Conservation (phyloP, 2,113 vertebrate species). For the Notothenia rossii region DNA sequence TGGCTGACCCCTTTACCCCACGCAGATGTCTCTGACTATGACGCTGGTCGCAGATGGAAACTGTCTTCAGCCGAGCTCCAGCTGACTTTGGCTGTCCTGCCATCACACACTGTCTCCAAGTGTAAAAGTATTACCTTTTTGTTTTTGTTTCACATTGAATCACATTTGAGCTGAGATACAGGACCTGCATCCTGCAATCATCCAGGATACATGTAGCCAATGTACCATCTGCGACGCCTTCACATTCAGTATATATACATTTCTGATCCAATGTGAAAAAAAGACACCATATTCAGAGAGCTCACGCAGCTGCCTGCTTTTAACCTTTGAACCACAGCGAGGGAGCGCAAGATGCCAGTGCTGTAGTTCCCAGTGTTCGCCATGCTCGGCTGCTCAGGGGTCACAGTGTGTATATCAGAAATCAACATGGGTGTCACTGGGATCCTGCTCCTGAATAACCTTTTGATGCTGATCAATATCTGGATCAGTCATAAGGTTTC, state of each 20-base stretch:
- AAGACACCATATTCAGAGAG: conserved; percentile 1
- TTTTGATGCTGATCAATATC: conserved; percentile 22
- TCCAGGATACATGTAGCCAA: conserved; percentile 10
- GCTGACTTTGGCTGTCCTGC: conserved; percentile 3
- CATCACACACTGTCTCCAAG: neutral
- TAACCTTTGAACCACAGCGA: conserved; percentile 53
- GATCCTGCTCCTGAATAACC: neutral
- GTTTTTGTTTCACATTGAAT: conserved; percentile 20
- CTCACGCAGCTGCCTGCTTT: conserved; percentile 7
- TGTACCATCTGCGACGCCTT: conserved; percentile 18
- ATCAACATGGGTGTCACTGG: neutral
- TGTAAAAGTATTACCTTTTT: conserved; percentile 13
- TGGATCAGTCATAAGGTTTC: neutral
- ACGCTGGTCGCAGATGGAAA: conserved; percentile 37
- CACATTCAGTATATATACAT: conserved; percentile 7
- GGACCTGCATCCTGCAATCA: neutral
- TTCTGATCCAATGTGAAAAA: conserved; percentile 14
- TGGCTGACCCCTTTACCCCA: conserved; percentile 53
- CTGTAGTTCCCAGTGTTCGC: conserved; percentile 6
- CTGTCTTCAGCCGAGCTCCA: conserved; percentile 23
- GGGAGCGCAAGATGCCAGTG: neutral
- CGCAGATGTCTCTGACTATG: conserved; percentile 13
- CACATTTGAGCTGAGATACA: neutral
- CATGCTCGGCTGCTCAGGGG: neutral
- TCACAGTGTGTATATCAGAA: conserved; percentile 3